Evolutionary conservation across 2,888 invertebrate genomes (phyloP), one percentile per base, ranked within the genome.

Genomic region (Stenchaetothrips biformis): DNA sequence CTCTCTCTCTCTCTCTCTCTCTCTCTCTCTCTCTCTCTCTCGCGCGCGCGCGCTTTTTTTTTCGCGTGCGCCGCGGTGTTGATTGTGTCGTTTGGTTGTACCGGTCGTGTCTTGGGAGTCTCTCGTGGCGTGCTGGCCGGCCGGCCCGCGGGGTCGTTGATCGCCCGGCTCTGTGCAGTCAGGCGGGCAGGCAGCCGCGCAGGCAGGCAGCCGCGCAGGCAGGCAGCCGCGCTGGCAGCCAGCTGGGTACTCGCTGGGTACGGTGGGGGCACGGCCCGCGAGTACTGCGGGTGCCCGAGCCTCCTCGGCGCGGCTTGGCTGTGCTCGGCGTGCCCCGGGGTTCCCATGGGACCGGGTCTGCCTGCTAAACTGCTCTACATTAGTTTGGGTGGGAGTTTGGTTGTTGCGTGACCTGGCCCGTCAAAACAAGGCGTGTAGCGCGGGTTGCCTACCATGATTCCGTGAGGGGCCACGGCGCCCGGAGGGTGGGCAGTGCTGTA

Each of bases 1-100:
- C 27, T 49, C 49, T 48, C 49, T 79, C 49, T 16, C 79, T 79
- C 49, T 21, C 79, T 48, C 79, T 79, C 48, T 79, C 48, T 48
- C 49, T 37, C 25, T 79, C 53, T 79, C 53, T 49, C 25, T 21
- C 25, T 18, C 79, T 7, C 49, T 25, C 37, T n/a, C 6, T 79
- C 59, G 9, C 47, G 1, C 37, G 16, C 6, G 13, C 11, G 13
- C 53, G 53, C 53, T 53, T 11, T 13, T 53, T 53, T 53, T 18
- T 53, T 13, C 16, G 13, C 13, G 53, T 7, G 53, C 53, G 53
- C 16, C 53, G 53, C 37, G 37, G 37, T 53, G 53, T 18, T 18
- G 53, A 53, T 18, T 53, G 16, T 13, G 16, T 18, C 53, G 53
- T 18, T 53, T 18, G 53, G 16, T 13, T 18, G 13, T 18, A 53